Evolutionary conservation across 2,888 invertebrate species (phyloP), one percentile per base, ranked within the genome.

Genomic region (Hartigia nigra): DNA sequence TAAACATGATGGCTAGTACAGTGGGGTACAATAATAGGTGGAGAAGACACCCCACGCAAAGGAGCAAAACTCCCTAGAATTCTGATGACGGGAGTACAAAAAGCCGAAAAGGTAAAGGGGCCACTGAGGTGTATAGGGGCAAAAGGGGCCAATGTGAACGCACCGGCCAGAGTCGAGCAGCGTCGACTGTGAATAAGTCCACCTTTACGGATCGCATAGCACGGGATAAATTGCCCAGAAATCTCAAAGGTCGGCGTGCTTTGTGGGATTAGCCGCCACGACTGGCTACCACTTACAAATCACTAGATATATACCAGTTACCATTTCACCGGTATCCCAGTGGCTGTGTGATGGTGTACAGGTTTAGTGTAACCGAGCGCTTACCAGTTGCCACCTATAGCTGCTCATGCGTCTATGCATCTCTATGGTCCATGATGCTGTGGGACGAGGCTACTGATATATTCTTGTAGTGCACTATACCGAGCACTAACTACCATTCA

Each of bases 181-280:
- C 23, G 23, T 55, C 9, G 55, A 84, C 84, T 82, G 84, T 83
- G 82, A 84, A 82, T 82, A 82, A 82, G 81, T 82, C 79, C 82
- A 55, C 72, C 32, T 72, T 72, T 72, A 72, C 72, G 72, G 84
- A 87, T 83, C 86, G 85, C 86, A 87, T 87, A 86, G 86, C 87
- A 86, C 81, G 83, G 86, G 87, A 89, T 88, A 89, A 88, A 88
- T 89, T 88, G 88, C 86, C 87, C 88, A 87, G 87, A 89, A 88
- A 86, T 87, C 86, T 85, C 84, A 84, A 84, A 86, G 84, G 86
- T 85, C 87, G 87, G 86, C 83, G 74, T 81, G 84, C 88, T 90
- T 88, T 88, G 88, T 89, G 81, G 88, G 89, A 90, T 90, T 89
- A 90, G 88, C 76, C 81, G 75, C 79, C 83, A 84, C 85, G 82